Base-by-base conservation (phyloP, 2,113 vertebrate species). In the Collichthys lucidus region DNA sequence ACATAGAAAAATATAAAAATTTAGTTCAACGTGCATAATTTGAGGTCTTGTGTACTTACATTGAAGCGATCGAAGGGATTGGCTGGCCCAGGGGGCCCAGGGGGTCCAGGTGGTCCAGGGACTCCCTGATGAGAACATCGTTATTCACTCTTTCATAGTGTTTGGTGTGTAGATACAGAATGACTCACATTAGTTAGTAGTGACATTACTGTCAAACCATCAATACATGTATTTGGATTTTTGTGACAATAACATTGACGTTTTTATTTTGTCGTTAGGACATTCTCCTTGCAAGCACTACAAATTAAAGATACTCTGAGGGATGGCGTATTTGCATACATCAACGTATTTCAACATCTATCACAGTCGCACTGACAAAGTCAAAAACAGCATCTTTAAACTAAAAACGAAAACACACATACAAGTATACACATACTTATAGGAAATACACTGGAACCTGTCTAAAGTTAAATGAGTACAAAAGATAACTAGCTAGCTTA, bases 91-190 rank as follows among this genome's bases (percentile, higher is more conserved):
- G 94, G 77, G 0, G 91, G 91, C 78, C 91, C 93, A 0, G 95
- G 94, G 11, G 90, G 95, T 42, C 95, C 70, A 0, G 96, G 95
- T 11, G 92, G 96, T 0, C 97, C 97, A 0, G 96, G 94, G 1
- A 94, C 92, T 9, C 96, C 96, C 20, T 97, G 82, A 50, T n/a
- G 40, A 74, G 88, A 77, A 66, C 31, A 85, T 53, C 4, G 3
- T 26, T 6, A 66, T 46, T 80, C 0, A 80, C 10, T 70, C 44
- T 72, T 12, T 26, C 9, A 60, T 19, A 22, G 4, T 31, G 11
- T 63, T 49, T 40, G 14, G 3, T 47, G 0, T 52, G 4, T n/a
- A 4, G 14, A 53, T 44, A 77, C 9, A 47, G 16, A 31, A 44
- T 24, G 12, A 55, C 67, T 29, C 11, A 8, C 24, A 63, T 22